Percentiles rank a stretch among this genome's conserved stretches.
Conservation (phyloP, 2,888 invertebrate genomes). For the Pogonocherus hispidulus region DNA sequence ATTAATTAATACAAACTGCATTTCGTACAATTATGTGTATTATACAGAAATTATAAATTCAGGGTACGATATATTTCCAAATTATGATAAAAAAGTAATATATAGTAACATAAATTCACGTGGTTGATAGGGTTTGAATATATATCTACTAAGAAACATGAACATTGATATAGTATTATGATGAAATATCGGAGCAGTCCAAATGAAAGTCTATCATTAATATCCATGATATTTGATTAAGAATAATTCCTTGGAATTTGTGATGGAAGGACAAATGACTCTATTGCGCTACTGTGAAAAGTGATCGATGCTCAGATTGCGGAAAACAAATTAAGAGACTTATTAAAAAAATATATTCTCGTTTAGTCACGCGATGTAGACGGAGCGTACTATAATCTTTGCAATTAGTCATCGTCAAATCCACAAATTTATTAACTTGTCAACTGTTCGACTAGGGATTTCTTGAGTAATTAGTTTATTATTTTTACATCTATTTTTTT, state of each 20-base stretch:
- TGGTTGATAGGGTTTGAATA: too few species aligned
- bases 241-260: not conserved
- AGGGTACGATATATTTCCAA: too few species aligned
- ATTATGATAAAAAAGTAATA: too few species aligned
- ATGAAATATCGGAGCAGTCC: too few species aligned
- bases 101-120: too few species aligned
- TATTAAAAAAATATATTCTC: slow-evolving; percentile 2
- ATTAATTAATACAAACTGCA: too few species aligned
- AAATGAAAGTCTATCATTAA: too few species aligned
- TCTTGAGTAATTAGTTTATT: not conserved
- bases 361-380: slow-evolving; percentile 10
- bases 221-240: not conserved
- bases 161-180: too few species aligned
- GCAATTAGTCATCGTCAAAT: slow-evolving; percentile 12
- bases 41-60: too few species aligned
- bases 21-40: too few species aligned
- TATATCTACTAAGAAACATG: too few species aligned
- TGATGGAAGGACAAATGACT: slow-evolving; percentile 1
- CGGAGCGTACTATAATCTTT: slow-evolving; percentile 11
- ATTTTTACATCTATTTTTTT: too few species aligned
- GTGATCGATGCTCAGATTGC: not conserved
- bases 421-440: slow-evolving; percentile 5
- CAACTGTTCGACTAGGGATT: not conserved
- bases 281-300: not conserved
- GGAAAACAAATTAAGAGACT: slow-evolving; percentile 5